Conservation (phyloP, 2,113 vertebrate genomes). For the Labrus mixtus region DNA sequence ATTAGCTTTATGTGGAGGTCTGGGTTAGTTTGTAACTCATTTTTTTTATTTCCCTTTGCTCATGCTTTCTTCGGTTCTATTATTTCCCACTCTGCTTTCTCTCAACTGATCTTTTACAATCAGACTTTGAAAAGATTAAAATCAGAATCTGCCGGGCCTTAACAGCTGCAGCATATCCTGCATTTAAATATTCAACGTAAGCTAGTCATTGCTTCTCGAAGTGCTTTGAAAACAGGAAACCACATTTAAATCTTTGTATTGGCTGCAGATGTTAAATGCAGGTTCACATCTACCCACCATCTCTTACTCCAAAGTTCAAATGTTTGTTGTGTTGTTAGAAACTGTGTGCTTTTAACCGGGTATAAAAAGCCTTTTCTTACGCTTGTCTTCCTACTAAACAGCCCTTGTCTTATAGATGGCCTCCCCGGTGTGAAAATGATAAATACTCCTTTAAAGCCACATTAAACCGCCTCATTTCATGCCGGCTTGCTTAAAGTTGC, state of each 20-base stretch:
- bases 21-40: too few species aligned
- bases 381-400: constrained; percentile 45
- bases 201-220: not conserved
- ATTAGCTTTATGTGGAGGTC: too few species aligned
- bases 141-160: too few species aligned
- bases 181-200: not conserved
- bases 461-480: constrained; percentile 80
- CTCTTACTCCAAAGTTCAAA: constrained; percentile 3
- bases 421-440: constrained; percentile 70
- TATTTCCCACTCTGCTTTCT: not conserved
- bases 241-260: constrained; percentile 3
- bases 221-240: not conserved
- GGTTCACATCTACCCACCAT: constrained; percentile 1
- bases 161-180: not conserved
- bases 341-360: constrained; percentile 27
- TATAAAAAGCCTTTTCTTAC: constrained; percentile 9
- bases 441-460: constrained; percentile 76
- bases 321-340: constrained; percentile 13
- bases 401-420: constrained; percentile 24
- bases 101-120: not conserved
- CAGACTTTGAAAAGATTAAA: too few species aligned
- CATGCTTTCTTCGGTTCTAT: not conserved
- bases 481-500: constrained; percentile 73
- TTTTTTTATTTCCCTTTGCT: not conserved
- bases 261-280: constrained; percentile 5